phyloP scores from a whole-genome alignment of 2,113 vertebrate genomes.

The Colius striatus region DNA sequence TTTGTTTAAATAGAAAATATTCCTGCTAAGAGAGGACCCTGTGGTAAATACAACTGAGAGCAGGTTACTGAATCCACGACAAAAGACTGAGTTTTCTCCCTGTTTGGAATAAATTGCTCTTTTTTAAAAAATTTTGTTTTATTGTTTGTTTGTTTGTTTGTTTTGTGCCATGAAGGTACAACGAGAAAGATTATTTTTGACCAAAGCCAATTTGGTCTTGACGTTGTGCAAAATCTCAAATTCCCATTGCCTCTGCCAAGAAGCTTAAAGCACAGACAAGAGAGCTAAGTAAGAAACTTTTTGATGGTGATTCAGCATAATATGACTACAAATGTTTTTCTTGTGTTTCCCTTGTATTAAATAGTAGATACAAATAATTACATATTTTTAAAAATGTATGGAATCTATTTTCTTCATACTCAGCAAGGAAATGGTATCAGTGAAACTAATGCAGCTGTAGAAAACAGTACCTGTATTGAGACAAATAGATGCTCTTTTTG shows the following conservation, averaged over 20 bases:
- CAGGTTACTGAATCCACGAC: background rate
- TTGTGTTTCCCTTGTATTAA: background rate
- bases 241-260: background rate
- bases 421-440: background rate
- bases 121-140: too few species aligned
- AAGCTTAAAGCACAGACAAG: background rate
- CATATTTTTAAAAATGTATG: background rate
- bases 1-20: background rate
- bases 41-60: background rate
- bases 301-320: background rate
- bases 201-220: background rate
- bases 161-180: background rate
- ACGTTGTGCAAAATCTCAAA: background rate
- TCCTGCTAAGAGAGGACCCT: background rate
- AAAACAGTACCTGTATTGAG: constrained; percentile 35
- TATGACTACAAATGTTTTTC: background rate
- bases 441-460: constrained; percentile 1
- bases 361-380: background rate
- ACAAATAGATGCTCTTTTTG: constrained; percentile 1
- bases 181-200: background rate
- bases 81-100: background rate
- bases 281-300: background rate
- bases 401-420: constrained; percentile 20
- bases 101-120: background rate
- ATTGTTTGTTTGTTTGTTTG: too few species aligned